Conservation (phyloP, 1,140 invertebrate genomes). For the Drosophila erecta region DNA sequence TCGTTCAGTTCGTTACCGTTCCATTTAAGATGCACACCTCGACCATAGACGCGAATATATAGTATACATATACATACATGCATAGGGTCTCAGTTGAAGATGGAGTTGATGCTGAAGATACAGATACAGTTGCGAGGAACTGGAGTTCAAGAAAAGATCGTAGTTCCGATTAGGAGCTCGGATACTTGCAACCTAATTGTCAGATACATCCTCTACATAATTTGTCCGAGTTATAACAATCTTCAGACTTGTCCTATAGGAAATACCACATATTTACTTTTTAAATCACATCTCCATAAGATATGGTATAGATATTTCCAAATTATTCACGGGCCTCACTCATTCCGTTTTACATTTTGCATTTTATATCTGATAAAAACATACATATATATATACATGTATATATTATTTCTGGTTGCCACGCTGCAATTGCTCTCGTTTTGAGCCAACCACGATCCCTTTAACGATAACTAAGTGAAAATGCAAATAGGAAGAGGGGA, state of each 20-base stretch:
- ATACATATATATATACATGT: too few species aligned
- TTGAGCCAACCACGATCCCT: slow-evolving; percentile 1
- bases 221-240: too few species aligned
- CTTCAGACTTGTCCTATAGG: too few species aligned
- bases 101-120: background rate
- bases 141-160: background rate
- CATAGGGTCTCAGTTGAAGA: too few species aligned
- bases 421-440: slow-evolving; percentile 20
- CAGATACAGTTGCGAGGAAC: slow-evolving; percentile 5
- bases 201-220: too few species aligned
- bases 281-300: too few species aligned
- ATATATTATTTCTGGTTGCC: background rate
- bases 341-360: too few species aligned
- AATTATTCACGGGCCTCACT: background rate
- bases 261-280: too few species aligned
- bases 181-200: too few species aligned
- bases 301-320: background rate
- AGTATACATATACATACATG: too few species aligned
- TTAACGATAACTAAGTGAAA: slow-evolving; percentile 36
- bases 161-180: too few species aligned
- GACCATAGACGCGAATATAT: slow-evolving; percentile 15
- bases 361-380: too few species aligned
- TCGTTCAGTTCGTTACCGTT: slow-evolving; percentile 12
- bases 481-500: slow-evolving; percentile 21
- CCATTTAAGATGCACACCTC: slow-evolving; percentile 33